phyloP scores from a whole-genome alignment of 1,140 invertebrate genomes.

The Venustaconcha ellipsiformis region DNA sequence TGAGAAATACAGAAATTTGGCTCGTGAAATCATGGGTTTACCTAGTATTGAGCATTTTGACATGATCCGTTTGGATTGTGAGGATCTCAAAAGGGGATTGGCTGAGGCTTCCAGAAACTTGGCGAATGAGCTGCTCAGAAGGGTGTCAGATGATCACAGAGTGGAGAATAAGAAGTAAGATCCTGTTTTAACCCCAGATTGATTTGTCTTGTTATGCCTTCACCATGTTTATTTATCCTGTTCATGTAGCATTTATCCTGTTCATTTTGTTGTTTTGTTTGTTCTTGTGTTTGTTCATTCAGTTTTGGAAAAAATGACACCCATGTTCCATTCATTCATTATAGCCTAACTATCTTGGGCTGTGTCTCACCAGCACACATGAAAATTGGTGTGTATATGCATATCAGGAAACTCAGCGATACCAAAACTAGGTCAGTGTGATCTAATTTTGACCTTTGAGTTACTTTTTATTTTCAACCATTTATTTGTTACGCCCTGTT shows the following conservation, averaged over 20 bases:
- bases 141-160: conserved; percentile 64
- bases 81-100: conserved; percentile 66
- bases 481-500: no score
- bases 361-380: no score
- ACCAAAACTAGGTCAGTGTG: no score
- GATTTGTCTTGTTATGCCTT: background rate
- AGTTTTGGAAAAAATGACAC: no score
- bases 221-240: background rate
- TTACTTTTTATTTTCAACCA: no score
- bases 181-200: background rate
- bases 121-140: conserved; percentile 60
- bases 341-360: no score
- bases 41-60: conserved; percentile 67
- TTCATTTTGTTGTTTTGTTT: no score
- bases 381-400: no score
- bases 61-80: conserved; percentile 67
- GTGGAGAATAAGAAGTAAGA: conserved; percentile 60
- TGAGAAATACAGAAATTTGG: conserved; percentile 62
- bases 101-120: conserved; percentile 56
- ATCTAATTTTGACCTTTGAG: no score
- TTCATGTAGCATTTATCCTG: background rate
- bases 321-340: no score
- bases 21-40: conserved; percentile 63
- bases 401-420: no score
- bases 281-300: no score